Conservation (phyloP, 2,888 invertebrate species). For the Prenolepis imparis region DNA sequence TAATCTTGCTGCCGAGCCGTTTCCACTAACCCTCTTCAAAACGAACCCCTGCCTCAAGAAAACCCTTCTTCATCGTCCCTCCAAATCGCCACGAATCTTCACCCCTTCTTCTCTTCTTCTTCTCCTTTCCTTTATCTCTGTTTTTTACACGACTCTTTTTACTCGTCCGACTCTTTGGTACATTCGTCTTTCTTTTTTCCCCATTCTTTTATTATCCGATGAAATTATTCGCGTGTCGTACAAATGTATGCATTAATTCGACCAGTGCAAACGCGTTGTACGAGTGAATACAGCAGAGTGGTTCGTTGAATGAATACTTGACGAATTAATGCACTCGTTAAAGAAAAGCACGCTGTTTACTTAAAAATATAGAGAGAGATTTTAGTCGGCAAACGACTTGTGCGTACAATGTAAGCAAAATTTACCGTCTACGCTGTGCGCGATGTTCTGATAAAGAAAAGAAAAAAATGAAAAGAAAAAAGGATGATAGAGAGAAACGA, state of each 20-base stretch:
- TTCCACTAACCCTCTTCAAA: conserved; percentile 57
- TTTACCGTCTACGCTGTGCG: not conserved
- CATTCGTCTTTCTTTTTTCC: conserved; percentile 22
- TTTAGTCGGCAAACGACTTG: not conserved
- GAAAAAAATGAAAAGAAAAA: not conserved
- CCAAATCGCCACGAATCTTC: conserved; percentile 52
- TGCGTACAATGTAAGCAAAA: conserved; percentile 4
- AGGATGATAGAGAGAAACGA: not conserved
- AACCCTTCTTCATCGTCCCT: conserved; percentile 54
- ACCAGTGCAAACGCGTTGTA: not conserved
- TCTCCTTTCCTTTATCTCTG: not conserved
- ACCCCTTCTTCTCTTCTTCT: not conserved
- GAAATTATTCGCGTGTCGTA: not conserved
- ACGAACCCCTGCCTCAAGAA: conserved; percentile 24
- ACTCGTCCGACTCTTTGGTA: not conserved
- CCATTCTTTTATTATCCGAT: not conserved
- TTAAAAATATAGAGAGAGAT: conserved; percentile 2
- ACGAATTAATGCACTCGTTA: not conserved
- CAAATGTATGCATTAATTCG: conserved; percentile 6
- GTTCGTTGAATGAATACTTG: not conserved
- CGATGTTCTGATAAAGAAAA: not conserved
- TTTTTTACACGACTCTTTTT: not conserved
- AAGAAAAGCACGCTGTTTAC: not conserved
- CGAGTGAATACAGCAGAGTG: not conserved
- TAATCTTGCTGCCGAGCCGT: conserved; percentile 52